Base-by-base conservation (phyloP, 2,797 vertebrate species). In the Fistularia tabacaria region DNA sequence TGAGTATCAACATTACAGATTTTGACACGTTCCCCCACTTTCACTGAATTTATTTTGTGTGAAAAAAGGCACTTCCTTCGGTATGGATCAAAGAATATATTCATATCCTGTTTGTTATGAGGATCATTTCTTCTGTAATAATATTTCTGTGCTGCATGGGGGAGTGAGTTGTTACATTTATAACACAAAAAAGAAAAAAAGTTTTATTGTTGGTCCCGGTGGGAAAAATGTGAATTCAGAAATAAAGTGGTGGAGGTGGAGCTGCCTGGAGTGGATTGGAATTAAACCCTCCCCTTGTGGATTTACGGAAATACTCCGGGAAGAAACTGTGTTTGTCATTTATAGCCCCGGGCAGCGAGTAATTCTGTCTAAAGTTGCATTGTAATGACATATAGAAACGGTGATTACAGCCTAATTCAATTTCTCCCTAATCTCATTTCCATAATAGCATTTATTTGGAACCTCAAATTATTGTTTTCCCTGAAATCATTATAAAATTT, bases 401-500 rank as follows among this genome's bases (percentile, higher is more conserved):
- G 74, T 88, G 88, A 90, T 91, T 90, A 89, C 85, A 80, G 85
- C 74, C 76, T 90, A 90, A 91, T 90, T 90, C 87, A 89, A 88
- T 91, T 90, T 85, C 75, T 81, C 71, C 64, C 73, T 90, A 89
- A 91, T 91, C 89, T 88, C 85, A 90, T 90, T 90, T 87, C 82
- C 86, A 85, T 91, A 88, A 91, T 91, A 88, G 87, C 87, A 81
- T 89, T 91, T 91, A 89, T 91, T 90, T 90, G 86, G 87, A 86
- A 85, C 86, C 85, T 84, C 81, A 83, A 88, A 89, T 90, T 89
- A 88, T 89, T 89, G 85, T 90, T 91, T 90, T 88, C 86, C 85
- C 81, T 87, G 87, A 89, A 92, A 90, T 90, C 87, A 87, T 90
- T 89, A 88, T 85, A 86, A 84, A 90, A 89, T 90, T 90, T 90